phyloP scores from a whole-genome alignment of 2,797 vertebrate genomes.

The Gallinago stenura region DNA sequence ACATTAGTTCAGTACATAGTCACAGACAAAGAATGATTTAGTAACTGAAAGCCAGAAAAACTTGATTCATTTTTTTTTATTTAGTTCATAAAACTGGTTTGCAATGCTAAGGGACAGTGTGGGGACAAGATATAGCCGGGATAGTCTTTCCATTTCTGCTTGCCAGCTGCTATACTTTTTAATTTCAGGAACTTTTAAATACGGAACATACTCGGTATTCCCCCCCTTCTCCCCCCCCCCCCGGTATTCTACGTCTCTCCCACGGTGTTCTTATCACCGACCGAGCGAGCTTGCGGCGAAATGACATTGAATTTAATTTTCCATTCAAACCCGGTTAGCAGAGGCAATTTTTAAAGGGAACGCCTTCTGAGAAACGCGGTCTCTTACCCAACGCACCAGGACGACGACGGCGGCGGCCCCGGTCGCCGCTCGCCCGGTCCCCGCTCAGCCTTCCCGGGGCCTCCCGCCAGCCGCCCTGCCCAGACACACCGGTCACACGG shows the following conservation, averaged over 20 bases:
- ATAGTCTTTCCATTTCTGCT: not conserved
- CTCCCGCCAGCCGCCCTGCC: accelerated
- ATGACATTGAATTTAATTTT: not conserved
- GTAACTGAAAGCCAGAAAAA: not conserved
- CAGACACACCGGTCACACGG: not conserved
- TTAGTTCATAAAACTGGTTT: not conserved
- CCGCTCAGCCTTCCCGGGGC: not conserved
- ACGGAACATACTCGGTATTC: not conserved
- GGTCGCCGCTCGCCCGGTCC: not conserved
- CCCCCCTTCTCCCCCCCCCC: not conserved
- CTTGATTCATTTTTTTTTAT: not conserved
- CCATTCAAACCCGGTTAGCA: accelerated
- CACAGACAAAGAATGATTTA: not conserved
- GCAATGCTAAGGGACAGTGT: not conserved
- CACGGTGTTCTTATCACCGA: accelerated
- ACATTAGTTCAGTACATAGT: not conserved
- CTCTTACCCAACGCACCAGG: too few species aligned
- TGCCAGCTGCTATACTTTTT: not conserved
- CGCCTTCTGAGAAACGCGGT: accelerated
- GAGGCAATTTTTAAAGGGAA: accelerated
- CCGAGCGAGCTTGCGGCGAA: not conserved
- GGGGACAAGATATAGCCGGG: not conserved
- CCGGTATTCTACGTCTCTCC: not conserved
- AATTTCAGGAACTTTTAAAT: not conserved
- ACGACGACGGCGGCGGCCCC: too few species aligned